Percentiles rank a stretch among this genome's conserved stretches.
These are phyloP conservation scores for Phymorhynchus buccinoides DNA, from an alignment of 1,140 invertebrate species.

Conservation along the genomic window DNA sequence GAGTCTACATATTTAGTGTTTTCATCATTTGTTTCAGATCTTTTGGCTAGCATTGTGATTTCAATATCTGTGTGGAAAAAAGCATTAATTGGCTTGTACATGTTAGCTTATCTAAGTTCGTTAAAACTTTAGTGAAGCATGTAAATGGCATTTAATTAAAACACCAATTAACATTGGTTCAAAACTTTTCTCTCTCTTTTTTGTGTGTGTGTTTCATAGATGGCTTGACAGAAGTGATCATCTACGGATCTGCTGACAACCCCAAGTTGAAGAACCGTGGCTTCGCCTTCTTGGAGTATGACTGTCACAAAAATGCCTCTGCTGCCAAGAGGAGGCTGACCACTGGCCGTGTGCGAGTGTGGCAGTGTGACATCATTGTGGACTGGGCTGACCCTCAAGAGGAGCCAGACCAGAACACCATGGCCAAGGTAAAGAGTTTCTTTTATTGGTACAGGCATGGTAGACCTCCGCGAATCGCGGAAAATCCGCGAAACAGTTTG, in stretches of 20 bases:
- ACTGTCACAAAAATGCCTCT: slow-evolving; percentile 98
- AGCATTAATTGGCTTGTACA: too few relatives aligned
- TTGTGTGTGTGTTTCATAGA: slow-evolving; percentile 81
- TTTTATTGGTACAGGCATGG: neutral
- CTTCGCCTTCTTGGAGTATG: slow-evolving; percentile 99
- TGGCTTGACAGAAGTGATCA: slow-evolving; percentile 97
- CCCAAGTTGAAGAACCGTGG: slow-evolving; percentile 95
- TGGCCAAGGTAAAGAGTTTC: slow-evolving; percentile 87
- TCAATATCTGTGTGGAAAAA: too few relatives aligned
- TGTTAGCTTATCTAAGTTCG: too few relatives aligned
- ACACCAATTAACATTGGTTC: too few relatives aligned
- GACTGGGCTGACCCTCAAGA: slow-evolving; percentile 99
- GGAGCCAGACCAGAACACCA: slow-evolving; percentile 98
- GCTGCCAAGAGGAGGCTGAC: slow-evolving; percentile 95
- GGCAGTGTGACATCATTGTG: slow-evolving; percentile 99
- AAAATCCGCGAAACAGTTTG: too few relatives aligned
- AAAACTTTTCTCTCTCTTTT: neutral
- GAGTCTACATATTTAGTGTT: too few relatives aligned
- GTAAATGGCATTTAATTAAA: too few relatives aligned
- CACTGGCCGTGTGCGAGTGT: slow-evolving; percentile 77
- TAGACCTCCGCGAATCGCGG: too few relatives aligned
- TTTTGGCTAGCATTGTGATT: too few relatives aligned
- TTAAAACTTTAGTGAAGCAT: too few relatives aligned
- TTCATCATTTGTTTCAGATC: too few relatives aligned
- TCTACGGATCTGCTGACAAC: slow-evolving; percentile 99